Evolutionary conservation across 2,888 invertebrate genomes (phyloP), one percentile per base, ranked within the genome.

Genomic region (Nymphalis polychloros): DNA sequence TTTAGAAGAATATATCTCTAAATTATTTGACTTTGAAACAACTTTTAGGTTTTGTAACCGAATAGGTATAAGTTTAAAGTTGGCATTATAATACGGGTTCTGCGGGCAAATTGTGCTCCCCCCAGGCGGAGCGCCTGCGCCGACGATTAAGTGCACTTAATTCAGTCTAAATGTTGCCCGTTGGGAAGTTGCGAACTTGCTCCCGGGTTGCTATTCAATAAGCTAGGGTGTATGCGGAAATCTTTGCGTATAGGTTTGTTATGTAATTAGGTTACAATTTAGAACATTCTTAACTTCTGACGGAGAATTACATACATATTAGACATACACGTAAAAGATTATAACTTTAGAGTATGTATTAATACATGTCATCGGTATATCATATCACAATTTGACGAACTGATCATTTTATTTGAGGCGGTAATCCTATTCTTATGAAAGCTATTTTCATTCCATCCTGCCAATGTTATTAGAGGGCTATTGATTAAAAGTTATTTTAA

Each of bases 61-160:
- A n/a, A 62, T 61, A 61, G 63, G 59, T 70, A 68, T 69, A 72
- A 67, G 59, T 65, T 71, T 67, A 59, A 73, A 70, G 70, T 73
- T 70, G 63, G 70, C 69, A 67, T 69, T 68, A 72, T 71, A 73
- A 74, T 77, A 68, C 75, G 75, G 72, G 73, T 67, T 65, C 68
- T 74, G 74, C 75, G 76, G 75, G 74, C 73, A 75, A 75, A 77
- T 76, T 76, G 75, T 75, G 82, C 77, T 72, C 82, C 84, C 85
- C 68, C 82, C 80, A 77, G 78, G 88, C 84, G 82, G 76, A 77
- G 84, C 84, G 87, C 85, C 83, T 83, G 88, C 84, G 85, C 84
- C 80, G 84, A 73, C 85, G 83, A 89, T 90, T 91, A 90, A 88
- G 85, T 86, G 84, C 85, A 88, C 88, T 91, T 90, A 90, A 91